phyloP scores from a whole-genome alignment of 92 coral and sea anemone genomes.

The Epizoanthus rinbou region DNA sequence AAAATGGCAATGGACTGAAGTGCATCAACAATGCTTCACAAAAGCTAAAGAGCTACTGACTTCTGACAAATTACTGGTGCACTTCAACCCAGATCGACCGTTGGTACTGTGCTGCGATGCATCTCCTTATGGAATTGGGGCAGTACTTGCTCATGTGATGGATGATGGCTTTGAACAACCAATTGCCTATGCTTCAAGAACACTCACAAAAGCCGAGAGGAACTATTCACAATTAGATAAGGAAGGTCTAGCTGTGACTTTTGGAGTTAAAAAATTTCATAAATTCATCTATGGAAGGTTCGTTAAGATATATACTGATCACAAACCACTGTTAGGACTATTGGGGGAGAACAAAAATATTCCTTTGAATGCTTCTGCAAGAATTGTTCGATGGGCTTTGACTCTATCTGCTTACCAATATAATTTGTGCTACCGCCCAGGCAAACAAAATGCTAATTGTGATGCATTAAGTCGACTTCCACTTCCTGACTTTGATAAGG shows the following conservation, averaged over 20 bases:
- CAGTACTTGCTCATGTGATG: constrained; percentile 25
- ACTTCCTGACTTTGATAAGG: constrained; percentile 6
- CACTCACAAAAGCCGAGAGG: constrained; percentile 41
- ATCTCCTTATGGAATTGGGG: not conserved
- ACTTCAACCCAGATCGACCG: too few species aligned
- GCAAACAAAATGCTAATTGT: constrained; percentile 32
- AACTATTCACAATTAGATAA: constrained; percentile 30
- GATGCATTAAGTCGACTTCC: constrained; percentile 29
- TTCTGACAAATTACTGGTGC: constrained; percentile 17
- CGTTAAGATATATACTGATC: constrained; percentile 32
- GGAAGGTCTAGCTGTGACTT: constrained; percentile 43
- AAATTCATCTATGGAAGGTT: constrained; percentile 24
- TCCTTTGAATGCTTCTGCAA: constrained; percentile 4
- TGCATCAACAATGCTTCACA: constrained; percentile 13
- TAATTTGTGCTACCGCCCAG: constrained; percentile 10
- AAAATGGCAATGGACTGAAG: constrained; percentile 21
- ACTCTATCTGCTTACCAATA: constrained; percentile 28
- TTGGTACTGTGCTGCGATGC: too few species aligned
- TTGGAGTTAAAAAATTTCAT: constrained; percentile 37
- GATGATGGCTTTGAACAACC: constrained; percentile 32
- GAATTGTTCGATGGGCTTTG: constrained; percentile 31
- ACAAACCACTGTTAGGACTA: constrained; percentile 44
- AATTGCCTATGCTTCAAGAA: constrained; percentile 31
- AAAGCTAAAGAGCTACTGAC: constrained; percentile 18
- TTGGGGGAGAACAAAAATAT: constrained; percentile 18